Percentiles rank a stretch among this genome's conserved stretches.
Conservation (phyloP, 2,888 invertebrate species). For the Teleiodes luculella region DNA sequence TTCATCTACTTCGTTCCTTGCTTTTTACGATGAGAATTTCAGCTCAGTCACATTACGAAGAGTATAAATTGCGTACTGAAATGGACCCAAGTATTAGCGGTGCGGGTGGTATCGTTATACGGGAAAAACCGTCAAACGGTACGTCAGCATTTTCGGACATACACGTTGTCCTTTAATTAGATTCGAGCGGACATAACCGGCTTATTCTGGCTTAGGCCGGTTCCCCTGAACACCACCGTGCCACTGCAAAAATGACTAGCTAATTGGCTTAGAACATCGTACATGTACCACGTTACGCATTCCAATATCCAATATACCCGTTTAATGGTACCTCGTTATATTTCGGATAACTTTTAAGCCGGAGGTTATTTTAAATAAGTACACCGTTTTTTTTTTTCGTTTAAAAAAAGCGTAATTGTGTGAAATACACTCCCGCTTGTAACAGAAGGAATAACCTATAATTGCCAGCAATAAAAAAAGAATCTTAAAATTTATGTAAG, state of each 20-base stretch:
- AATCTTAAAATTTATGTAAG: neutral
- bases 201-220: slow-evolving; percentile 71
- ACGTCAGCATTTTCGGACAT: slow-evolving; percentile 69
- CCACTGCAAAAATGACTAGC: slow-evolving; percentile 73
- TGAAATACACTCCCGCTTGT: too few relatives aligned
- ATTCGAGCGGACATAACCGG: slow-evolving; percentile 73
- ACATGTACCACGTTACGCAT: slow-evolving; percentile 55
- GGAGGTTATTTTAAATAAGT: neutral
- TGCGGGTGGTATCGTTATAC: slow-evolving; percentile 41
- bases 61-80: slow-evolving; percentile 37
- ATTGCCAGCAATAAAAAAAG: neutral
- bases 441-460: neutral
- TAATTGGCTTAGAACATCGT: slow-evolving; percentile 75
- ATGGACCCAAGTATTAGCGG: slow-evolving; percentile 38
- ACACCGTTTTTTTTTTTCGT: too few relatives aligned
- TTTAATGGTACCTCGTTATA: slow-evolving; percentile 58
- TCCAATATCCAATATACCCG: slow-evolving; percentile 67
- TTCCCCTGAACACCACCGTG: slow-evolving; percentile 56
- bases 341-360: slow-evolving; percentile 29
- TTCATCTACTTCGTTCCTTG: slow-evolving; percentile 51
- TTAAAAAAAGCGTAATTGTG: too few relatives aligned
- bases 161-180: slow-evolving; percentile 74
- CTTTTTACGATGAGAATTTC: slow-evolving; percentile 26
- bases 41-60: slow-evolving; percentile 17
- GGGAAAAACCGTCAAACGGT: slow-evolving; percentile 61